Base-by-base conservation (phyloP, 2,888 invertebrate species). In the Microctonus hyperodae region DNA sequence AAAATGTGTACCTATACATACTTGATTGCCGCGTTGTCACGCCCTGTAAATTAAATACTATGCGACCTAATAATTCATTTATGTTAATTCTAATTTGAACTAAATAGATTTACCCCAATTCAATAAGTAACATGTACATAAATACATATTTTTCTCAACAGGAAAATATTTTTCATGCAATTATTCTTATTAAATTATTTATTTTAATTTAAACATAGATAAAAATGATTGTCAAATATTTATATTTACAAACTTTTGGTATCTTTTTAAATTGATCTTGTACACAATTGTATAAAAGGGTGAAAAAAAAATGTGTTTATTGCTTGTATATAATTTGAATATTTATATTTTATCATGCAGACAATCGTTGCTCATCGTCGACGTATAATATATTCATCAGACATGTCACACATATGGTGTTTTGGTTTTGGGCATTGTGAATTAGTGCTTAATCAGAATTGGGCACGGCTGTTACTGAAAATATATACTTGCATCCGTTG, bases 361-460 rank as follows among this genome's bases (percentile, higher is more conserved):
- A 16, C 20, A 55, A 53, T 55, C 10, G 10, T 1, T 1, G 16
- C 7, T 23, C 6, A 16, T 55, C 6, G 16, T 55, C 33, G 33
- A 55, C 33, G 55, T 25, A 23, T 44, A 44, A 6, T 16, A 6
- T 7, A 7, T 2, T 16, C 16, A 20, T 16, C 16, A 20, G 7
- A 51, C 51, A 55, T 13, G 28, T 28, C 1, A 28, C 55, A 40
- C n/a, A 40, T 23, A 40, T 22, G 58, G 58, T 13, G 22, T 58
- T 58, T 58, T 10, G 10, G 33, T 33, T 33, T 55, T 55, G 31
- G 7, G 25, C 55, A 40, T 20, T 35, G 40, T 5, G 23, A 58
- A 58, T 56, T 58, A 48, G 44, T n/a, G 31, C 16, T 48, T 48
- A 60, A 44, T 60, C 59, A 60, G 16, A 60, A 25, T 23, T 25